A percentile compares a stretch with the other conserved stretches of the same genome.
phyloP scores from a whole-genome alignment of 1,140 invertebrate genomes.

The Eupeodes corollae region DNA sequence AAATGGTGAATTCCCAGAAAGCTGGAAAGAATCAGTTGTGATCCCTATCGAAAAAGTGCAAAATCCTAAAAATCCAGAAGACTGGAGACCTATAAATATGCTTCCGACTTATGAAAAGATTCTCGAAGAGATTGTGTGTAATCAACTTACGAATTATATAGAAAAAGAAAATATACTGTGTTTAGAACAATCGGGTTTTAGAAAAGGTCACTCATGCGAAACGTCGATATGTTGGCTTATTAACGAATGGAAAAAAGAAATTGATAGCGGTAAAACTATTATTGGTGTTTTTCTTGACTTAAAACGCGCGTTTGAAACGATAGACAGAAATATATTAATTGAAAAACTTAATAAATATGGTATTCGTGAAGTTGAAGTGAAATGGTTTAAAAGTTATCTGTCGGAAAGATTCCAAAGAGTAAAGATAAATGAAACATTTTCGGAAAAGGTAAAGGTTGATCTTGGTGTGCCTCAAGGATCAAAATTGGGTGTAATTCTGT shows the following conservation, averaged over 20 bases:
- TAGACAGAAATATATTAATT: no score
- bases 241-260: no score
- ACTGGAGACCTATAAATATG: constrained; percentile 18
- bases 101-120: constrained; percentile 19
- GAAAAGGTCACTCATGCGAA: no score
- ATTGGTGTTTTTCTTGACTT: no score
- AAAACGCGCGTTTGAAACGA: no score
- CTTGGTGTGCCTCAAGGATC: constrained; percentile 10
- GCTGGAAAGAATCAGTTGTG: constrained; percentile 10
- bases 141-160: constrained; percentile 12
- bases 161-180: constrained; percentile 14
- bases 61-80: constrained; percentile 7
- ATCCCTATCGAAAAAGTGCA: constrained; percentile 15
- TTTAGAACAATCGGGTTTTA: background rate
- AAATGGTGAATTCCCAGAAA: constrained; percentile 2
- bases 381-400: no score
- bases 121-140: constrained; percentile 16
- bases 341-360: no score
- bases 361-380: no score
- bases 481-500: constrained; percentile 6
- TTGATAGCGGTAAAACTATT: no score
- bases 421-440: constrained; percentile 16
- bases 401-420: no score
- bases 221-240: no score
- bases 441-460: background rate